Base-by-base conservation (phyloP, 2,113 vertebrate genomes). In the Ifrita kowaldi region DNA sequence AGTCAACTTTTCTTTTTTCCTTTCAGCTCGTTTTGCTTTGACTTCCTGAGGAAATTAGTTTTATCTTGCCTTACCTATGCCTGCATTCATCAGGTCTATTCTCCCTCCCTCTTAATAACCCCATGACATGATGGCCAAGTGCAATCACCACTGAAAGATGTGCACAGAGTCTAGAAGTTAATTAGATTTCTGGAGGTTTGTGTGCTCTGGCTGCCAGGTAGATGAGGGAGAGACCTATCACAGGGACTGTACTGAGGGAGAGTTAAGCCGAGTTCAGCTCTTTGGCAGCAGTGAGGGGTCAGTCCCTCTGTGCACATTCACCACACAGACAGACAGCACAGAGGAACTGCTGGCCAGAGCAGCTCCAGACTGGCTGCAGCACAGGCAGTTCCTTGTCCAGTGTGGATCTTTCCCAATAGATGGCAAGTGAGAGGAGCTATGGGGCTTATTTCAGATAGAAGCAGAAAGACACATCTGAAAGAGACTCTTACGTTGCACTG, bases 251-350 rank as follows among this genome's bases (percentile, higher is more conserved):
- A 1, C 74, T 64, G 62, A 85, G 85, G 85, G 88, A 91, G 84
- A 85, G 63, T 69, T 56, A 93, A 85, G 53, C 67, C 37, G 62
- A 92, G 92, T 94, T 95, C 88, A 94, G 67, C 20, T 93, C n/a
- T 88, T 89, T 85, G 82, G 95, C 88, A 94, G 85, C 79, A 65
- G 32, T 4, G 5, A 85, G 75, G 28, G 46, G 53, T 94, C 88
- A 85, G 90, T 79, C 59, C 18, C 26, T 83, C 41, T 3, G 20
- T 84, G 62, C 69, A 32, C 16, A 6, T n/a, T 69, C 10, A 7
- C 47, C 84, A 93, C 76, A 7, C 80, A 84, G 46, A 22, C 52
- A 73, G 63, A 49, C 55, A 78, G 64, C 79, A 35, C 59, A 84
- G 50, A 71, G 71, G 55, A 84, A 50, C 3, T 16, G 19, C 71